Conservation (phyloP, 2,797 vertebrate species). For the Galagoides demidoff region DNA sequence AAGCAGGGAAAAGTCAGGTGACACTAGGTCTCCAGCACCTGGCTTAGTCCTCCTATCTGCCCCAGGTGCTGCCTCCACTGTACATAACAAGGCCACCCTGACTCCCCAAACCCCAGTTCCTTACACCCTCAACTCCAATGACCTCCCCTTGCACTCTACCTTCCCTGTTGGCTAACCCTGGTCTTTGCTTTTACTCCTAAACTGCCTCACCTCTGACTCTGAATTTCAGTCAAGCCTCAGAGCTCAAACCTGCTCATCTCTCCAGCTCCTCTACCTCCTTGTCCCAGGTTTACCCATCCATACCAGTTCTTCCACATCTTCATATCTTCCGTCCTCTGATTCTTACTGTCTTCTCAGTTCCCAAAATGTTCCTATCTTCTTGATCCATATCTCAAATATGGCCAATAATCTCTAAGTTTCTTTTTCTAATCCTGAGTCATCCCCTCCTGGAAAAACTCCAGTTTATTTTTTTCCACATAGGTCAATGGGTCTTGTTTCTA, state of each 20-base stretch:
- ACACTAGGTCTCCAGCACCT: neutral
- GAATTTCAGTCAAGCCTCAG: neutral
- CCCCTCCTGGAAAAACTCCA: neutral
- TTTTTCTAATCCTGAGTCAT: neutral
- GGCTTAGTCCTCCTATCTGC: neutral
- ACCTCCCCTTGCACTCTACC: neutral
- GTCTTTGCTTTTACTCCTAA: neutral
- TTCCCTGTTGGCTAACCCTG: neutral
- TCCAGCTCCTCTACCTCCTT: neutral
- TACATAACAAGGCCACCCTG: neutral
- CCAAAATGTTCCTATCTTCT: neutral
- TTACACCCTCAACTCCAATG: neutral
- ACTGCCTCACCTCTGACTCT: neutral
- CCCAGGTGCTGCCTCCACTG: neutral
- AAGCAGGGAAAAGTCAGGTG: neutral
- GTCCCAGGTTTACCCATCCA: neutral
- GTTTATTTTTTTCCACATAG: neutral
- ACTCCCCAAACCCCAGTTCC: neutral
- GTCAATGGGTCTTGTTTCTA: neutral
- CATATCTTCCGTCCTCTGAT: neutral
- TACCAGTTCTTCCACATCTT: neutral
- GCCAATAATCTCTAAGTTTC: neutral
- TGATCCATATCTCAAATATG: neutral
- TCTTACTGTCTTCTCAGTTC: neutral
- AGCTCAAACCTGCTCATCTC: neutral